A percentile compares a stretch with the other conserved stretches of the same genome.
Evolutionary conservation across 2,113 vertebrate species (phyloP).

Genomic region (Micronycteris hirsuta): DNA sequence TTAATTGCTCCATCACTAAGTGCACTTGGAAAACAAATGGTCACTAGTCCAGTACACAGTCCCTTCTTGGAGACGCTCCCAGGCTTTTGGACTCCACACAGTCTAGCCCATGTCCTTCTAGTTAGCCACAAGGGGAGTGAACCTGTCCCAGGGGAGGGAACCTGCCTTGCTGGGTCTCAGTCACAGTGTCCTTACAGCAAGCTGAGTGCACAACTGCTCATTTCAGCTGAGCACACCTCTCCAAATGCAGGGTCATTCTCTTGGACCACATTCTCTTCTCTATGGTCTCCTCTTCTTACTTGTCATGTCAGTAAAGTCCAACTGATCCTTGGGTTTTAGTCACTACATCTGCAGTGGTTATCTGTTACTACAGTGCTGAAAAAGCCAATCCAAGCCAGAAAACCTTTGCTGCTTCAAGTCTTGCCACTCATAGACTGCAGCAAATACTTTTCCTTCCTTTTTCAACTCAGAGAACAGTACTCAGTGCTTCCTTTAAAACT

Average conservation of each 20-base stretch:
- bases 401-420: neutral
- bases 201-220: neutral
- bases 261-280: neutral
- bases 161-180: neutral
- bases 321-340: neutral
- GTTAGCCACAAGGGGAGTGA: neutral
- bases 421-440: neutral
- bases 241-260: neutral
- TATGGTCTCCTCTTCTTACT: neutral
- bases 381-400: neutral
- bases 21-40: neutral
- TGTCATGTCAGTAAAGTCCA: neutral
- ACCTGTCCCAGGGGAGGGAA: neutral
- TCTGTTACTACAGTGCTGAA: conserved; percentile 2
- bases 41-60: neutral
- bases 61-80: neutral
- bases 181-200: neutral
- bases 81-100: neutral
- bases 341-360: neutral
- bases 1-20: neutral
- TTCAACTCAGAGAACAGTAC: neutral
- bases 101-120: neutral
- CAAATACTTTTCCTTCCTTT: neutral
- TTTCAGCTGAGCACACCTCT: neutral
- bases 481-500: neutral